A percentile compares a stretch with the other conserved stretches of the same genome.
These are phyloP conservation scores for Lutjanus erythropterus DNA, from an alignment of 2,113 vertebrate genomes.

Conservation along the genomic window DNA sequence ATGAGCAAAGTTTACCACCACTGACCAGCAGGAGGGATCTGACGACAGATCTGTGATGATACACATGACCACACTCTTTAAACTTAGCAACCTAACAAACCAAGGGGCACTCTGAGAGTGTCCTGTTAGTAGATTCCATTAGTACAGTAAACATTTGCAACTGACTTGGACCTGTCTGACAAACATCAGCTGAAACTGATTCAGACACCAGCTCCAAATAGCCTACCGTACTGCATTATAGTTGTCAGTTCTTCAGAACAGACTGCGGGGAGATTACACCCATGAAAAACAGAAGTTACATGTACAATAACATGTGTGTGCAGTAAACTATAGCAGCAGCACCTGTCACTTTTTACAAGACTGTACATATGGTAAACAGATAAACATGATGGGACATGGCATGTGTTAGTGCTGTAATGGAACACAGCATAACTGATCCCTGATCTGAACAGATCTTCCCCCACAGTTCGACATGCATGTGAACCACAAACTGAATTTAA, in stretches of 20 bases:
- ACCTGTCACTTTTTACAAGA: too few species aligned
- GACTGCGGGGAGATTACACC: not conserved
- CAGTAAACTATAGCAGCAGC: too few species aligned
- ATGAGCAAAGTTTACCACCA: conserved; percentile 25
- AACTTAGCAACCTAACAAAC: not conserved
- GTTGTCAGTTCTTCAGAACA: not conserved
- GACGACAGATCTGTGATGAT: not conserved
- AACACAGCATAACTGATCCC: too few species aligned
- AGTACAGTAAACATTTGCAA: not conserved
- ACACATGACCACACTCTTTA: not conserved
- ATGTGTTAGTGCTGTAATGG: too few species aligned
- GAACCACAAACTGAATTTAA: too few species aligned
- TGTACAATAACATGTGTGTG: too few species aligned
- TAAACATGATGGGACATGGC: too few species aligned
- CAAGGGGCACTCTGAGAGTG: not conserved
- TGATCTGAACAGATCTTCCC: too few species aligned
- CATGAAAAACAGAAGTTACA: too few species aligned
- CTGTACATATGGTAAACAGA: too few species aligned
- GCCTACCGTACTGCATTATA: not conserved
- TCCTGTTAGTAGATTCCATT: not conserved
- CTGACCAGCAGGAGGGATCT: not conserved
- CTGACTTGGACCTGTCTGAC: not conserved
- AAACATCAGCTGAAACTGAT: not conserved
- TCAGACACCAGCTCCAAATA: not conserved
- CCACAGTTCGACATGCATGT: too few species aligned